Evolutionary conservation across 2,113 vertebrate genomes (phyloP).

Genomic region (Thalassoma bifasciatum): DNA sequence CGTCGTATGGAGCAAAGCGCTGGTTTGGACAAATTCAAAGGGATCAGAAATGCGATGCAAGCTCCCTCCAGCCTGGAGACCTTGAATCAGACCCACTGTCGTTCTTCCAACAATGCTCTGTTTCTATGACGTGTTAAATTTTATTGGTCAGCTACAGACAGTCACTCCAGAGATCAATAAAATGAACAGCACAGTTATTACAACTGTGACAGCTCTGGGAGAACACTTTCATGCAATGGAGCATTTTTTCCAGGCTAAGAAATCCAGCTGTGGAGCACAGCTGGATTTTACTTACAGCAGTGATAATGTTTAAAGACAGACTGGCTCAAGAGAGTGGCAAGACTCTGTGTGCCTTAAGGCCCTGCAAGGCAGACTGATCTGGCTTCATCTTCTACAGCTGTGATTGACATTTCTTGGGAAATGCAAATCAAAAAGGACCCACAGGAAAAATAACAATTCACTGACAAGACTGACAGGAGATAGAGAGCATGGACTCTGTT

Average conservation of each 20-base stretch:
- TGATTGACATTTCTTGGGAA: neutral
- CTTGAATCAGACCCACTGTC: neutral
- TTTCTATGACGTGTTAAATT: slow-evolving; percentile 1
- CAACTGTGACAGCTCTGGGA: neutral
- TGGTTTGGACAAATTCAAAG: too few relatives aligned
- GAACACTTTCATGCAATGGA: slow-evolving; percentile 15
- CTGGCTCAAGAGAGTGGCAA: neutral
- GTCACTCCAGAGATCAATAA: slow-evolving; percentile 27
- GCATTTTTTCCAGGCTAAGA: neutral
- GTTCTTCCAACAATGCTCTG: neutral
- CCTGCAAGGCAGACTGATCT: too few relatives aligned
- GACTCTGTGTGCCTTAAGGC: neutral
- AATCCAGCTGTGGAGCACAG: slow-evolving; percentile 10
- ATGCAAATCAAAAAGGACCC: neutral
- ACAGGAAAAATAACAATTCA: neutral
- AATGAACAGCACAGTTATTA: slow-evolving; percentile 13
- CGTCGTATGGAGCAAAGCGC: too few relatives aligned
- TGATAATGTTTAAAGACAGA: neutral
- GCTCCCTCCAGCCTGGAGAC: neutral
- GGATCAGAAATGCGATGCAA: neutral
- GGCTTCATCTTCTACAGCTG: neutral
- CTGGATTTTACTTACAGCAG: neutral
- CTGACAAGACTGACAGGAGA: neutral
- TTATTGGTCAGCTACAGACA: slow-evolving; percentile 1
- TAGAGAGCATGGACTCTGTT: too few relatives aligned